A percentile compares a stretch with the other conserved stretches of the same genome.
phyloP scores from a whole-genome alignment of 2,797 vertebrate genomes.

The Micromesistius poutassou region DNA sequence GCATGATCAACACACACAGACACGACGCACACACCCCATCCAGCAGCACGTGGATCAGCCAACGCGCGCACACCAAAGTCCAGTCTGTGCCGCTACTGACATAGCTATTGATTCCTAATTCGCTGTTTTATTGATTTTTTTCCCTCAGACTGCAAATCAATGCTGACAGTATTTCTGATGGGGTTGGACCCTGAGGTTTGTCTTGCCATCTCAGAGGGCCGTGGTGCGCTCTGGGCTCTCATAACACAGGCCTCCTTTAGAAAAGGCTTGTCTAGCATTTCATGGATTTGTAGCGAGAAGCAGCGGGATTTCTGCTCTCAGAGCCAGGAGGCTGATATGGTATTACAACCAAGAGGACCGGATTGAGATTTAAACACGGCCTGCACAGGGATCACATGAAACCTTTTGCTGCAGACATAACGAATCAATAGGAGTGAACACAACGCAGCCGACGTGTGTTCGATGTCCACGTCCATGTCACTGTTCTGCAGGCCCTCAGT shows the following conservation, averaged over 20 bases:
- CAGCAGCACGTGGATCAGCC: constrained; percentile 55
- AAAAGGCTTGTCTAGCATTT: constrained; percentile 37
- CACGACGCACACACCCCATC: constrained; percentile 12
- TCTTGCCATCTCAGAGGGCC: constrained; percentile 67
- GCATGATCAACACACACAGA: neutral
- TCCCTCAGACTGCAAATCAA: constrained; percentile 63
- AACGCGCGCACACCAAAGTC: constrained; percentile 61
- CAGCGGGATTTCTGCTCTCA: constrained; percentile 52
- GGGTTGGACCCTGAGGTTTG: constrained; percentile 70
- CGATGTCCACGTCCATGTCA: neutral
- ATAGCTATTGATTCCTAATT: constrained; percentile 73
- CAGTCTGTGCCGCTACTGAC: constrained; percentile 63
- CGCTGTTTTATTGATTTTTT: constrained; percentile 67
- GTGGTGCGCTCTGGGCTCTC: constrained; percentile 66
- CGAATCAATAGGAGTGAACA: neutral
- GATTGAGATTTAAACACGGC: constrained; percentile 37
- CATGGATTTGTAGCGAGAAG: constrained; percentile 51
- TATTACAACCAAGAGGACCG: constrained; percentile 15
- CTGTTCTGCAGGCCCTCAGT: neutral
- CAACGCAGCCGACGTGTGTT: neutral
- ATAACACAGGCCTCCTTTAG: constrained; percentile 61
- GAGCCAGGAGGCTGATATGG: constrained; percentile 9
- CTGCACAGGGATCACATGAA: constrained; percentile 40
- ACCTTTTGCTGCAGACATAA: constrained; percentile 28
- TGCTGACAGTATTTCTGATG: constrained; percentile 70